Conservation (phyloP, 1,140 invertebrate genomes). For the Lucilia cuprina region DNA sequence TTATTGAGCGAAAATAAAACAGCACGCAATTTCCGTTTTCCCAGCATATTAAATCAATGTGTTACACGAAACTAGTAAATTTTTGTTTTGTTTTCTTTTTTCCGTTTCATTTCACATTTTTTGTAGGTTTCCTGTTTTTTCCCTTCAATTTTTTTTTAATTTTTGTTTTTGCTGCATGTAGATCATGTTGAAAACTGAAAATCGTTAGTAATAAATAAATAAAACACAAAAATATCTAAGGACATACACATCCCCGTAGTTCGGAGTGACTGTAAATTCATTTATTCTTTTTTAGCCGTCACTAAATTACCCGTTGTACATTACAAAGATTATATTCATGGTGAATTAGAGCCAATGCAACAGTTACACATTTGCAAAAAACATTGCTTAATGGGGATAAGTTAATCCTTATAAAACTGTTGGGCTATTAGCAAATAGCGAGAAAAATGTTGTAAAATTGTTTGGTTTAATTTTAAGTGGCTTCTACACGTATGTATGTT, state of each 20-base stretch:
- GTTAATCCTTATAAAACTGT: too few relatives aligned
- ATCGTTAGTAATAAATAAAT: neutral
- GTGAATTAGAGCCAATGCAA: too few relatives aligned
- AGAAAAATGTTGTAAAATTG: too few relatives aligned
- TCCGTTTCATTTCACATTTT: neutral
- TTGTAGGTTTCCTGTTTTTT: neutral
- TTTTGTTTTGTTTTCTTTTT: neutral
- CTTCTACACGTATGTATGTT: neutral
- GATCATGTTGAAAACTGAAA: neutral
- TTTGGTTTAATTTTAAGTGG: too few relatives aligned
- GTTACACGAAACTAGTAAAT: conserved; percentile 1
- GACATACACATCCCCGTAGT: neutral
- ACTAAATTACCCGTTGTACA: too few relatives aligned
- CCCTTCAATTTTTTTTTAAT: neutral
- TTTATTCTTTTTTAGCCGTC: too few relatives aligned
- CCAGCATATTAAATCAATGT: conserved; percentile 20
- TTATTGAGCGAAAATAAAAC: conserved; percentile 10
- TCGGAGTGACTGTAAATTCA: too few relatives aligned
- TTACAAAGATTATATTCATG: too few relatives aligned
- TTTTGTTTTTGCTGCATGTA: neutral
- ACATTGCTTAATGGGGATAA: too few relatives aligned
- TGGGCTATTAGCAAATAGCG: too few relatives aligned
- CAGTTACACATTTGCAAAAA: too few relatives aligned
- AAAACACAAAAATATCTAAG: neutral
- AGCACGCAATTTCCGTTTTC: conserved; percentile 16